Percentiles rank a stretch among this genome's conserved stretches.
These are phyloP conservation scores for Dendrocincla fuliginosa DNA, from an alignment of 2,797 vertebrate species.

Conservation along the genomic window DNA sequence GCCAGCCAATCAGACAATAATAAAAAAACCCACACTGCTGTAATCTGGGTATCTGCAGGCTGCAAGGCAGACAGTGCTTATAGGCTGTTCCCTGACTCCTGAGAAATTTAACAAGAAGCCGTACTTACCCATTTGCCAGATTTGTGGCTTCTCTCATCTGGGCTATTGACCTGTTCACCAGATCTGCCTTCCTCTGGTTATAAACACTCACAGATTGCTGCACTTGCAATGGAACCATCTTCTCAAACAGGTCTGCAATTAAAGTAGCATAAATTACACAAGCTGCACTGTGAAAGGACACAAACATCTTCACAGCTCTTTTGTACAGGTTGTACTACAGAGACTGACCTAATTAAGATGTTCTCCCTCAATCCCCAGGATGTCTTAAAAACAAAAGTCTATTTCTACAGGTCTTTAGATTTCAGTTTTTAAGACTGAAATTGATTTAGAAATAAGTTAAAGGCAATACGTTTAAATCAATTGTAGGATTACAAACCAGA, in stretches of 20 bases:
- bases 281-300: not conserved
- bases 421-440: not conserved
- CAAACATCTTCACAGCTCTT: not conserved
- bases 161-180: constrained; percentile 91
- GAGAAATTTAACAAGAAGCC: not conserved
- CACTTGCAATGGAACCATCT: constrained; percentile 96
- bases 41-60: not conserved
- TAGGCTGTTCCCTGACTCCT: not conserved
- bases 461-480: not conserved
- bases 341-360: not conserved
- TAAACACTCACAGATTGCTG: constrained; percentile 90
- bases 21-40: not conserved
- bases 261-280: not conserved
- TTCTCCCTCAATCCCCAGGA: not conserved
- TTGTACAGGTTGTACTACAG: not conserved
- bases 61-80: not conserved
- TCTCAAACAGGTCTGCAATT: constrained; percentile 93
- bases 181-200: constrained; percentile 91
- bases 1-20: not conserved
- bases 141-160: constrained; percentile 96
- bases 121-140: constrained; percentile 91
- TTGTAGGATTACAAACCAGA: not conserved
- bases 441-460: not conserved
- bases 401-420: not conserved
- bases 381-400: not conserved